Conservation (phyloP, 2,113 vertebrate species). For the Dissostichus mawsoni region DNA sequence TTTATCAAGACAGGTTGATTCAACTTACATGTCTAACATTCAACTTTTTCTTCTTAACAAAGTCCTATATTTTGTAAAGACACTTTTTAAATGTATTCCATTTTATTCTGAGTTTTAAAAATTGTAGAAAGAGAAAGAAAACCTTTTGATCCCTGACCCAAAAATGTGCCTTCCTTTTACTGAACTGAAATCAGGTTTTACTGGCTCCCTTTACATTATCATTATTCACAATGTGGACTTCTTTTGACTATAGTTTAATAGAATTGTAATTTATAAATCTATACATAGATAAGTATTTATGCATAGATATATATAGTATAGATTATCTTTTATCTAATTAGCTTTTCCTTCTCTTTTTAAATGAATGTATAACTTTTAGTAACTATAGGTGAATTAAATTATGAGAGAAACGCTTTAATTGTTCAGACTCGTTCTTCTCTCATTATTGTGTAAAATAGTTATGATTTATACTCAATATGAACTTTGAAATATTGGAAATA, state of each 20-base stretch:
- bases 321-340: not conserved
- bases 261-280: not conserved
- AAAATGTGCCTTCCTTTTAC: slow-evolving; percentile 1
- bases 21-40: not conserved
- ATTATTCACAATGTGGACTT: not conserved
- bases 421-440: not conserved
- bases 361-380: not conserved
- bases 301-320: not conserved
- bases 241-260: slow-evolving; percentile 23
- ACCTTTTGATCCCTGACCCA: not conserved
- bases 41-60: slow-evolving; percentile 9
- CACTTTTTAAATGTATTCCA: not conserved
- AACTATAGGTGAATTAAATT: not conserved
- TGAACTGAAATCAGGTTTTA: not conserved
- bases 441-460: not conserved
- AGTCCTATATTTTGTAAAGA: not conserved
- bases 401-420: not conserved
- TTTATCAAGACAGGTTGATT: not conserved
- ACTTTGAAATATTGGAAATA: slow-evolving; percentile 23
- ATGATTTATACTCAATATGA: not conserved
- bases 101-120: not conserved
- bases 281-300: not conserved
- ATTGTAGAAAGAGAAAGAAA: not conserved
- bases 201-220: not conserved
- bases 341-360: no score